Evolutionary conservation across 2,888 invertebrate species (phyloP).

Genomic region (Syrphus vitripennis): DNA sequence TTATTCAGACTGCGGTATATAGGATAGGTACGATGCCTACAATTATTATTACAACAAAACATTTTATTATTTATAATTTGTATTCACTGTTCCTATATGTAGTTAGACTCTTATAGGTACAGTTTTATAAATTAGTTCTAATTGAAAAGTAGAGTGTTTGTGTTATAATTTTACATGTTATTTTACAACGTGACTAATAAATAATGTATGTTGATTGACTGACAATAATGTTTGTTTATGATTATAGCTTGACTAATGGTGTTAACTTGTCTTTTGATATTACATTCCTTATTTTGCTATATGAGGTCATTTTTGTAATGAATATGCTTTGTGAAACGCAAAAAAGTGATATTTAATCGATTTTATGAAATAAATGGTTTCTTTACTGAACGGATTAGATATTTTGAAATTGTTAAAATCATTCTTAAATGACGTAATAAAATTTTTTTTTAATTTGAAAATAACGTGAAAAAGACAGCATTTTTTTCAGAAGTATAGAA

Average conservation of each 20-base stretch:
- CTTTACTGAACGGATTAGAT: too few relatives aligned
- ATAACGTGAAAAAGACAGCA: too few relatives aligned
- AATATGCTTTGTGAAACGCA: neutral
- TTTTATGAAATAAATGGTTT: too few relatives aligned
- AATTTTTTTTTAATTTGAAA: too few relatives aligned
- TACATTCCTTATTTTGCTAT: too few relatives aligned
- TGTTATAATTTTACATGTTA: slow-evolving; percentile 36
- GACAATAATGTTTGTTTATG: slow-evolving; percentile 7
- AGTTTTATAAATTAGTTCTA: slow-evolving; percentile 50
- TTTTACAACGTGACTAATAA: slow-evolving; percentile 32
- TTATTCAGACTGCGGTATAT: neutral
- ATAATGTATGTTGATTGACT: neutral
- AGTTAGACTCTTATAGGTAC: neutral
- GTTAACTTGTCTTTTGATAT: neutral
- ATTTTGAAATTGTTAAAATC: too few relatives aligned
- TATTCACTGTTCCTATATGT: slow-evolving; percentile 1
- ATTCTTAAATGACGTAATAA: too few relatives aligned
- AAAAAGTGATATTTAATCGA: neutral
- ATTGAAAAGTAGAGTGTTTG: slow-evolving; percentile 46
- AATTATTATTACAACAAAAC: neutral
- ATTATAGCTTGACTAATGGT: slow-evolving; percentile 33
- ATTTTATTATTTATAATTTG: neutral
- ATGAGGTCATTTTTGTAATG: slow-evolving; percentile 38
- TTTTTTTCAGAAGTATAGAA: too few relatives aligned
- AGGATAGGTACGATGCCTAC: neutral